phyloP scores from a whole-genome alignment of 2,888 invertebrate genomes.

The Callyntrura sp. region DNA sequence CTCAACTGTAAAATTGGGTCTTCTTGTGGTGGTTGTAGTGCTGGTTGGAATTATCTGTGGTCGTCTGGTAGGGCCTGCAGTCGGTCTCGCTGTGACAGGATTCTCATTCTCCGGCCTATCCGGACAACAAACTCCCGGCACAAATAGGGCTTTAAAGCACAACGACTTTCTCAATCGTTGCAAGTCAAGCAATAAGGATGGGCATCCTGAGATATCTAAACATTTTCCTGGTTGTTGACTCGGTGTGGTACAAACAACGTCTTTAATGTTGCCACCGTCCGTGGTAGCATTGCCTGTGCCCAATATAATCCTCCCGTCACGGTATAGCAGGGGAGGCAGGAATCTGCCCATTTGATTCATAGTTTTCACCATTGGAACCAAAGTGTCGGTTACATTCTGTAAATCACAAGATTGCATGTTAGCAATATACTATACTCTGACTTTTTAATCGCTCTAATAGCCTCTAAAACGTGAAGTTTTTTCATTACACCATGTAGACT shows the following conservation, averaged over 20 bases:
- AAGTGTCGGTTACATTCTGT: constrained; percentile 92
- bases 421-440: neutral
- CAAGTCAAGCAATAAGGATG: constrained; percentile 92
- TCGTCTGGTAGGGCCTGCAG: constrained; percentile 51
- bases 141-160: constrained; percentile 96
- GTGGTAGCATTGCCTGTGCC: constrained; percentile 83
- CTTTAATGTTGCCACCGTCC: constrained; percentile 82
- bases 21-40: constrained; percentile 80
- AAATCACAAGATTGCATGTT: constrained; percentile 78
- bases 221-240: constrained; percentile 93
- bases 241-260: constrained; percentile 86
- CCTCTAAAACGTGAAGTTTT: neutral
- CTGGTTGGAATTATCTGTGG: constrained; percentile 67
- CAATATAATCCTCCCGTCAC: constrained; percentile 83
- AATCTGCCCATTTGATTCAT: constrained; percentile 84
- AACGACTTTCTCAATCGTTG: constrained; percentile 93
- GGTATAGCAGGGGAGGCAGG: constrained; percentile 84
- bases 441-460: constrained; percentile 67
- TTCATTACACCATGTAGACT: no score
- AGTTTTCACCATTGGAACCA: constrained; percentile 89
- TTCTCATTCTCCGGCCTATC: constrained; percentile 80
- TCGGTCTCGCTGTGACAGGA: constrained; percentile 24
- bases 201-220: constrained; percentile 95
- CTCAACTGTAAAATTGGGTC: constrained; percentile 71
- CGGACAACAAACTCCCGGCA: constrained; percentile 97